Evolutionary conservation across 2,888 invertebrate genomes (phyloP), one percentile per base, ranked within the genome.

Genomic region (Tenthredo amoena): DNA sequence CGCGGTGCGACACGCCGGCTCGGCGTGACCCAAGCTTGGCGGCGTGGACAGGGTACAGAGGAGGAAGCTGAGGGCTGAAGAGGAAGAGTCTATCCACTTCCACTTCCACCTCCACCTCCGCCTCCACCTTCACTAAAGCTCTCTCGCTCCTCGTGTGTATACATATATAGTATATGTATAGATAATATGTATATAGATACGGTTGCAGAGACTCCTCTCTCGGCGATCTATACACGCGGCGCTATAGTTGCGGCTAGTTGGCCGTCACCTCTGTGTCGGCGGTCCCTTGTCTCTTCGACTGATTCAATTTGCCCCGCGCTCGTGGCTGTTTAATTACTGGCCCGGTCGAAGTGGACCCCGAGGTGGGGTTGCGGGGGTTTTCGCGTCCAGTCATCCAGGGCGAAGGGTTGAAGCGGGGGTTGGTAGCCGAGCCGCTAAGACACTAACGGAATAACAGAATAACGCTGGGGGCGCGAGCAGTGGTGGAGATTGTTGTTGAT

Each of bases 271-370:
- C 92, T 92, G 92, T 90, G 92, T 92, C 92, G 90, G 91, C 91
- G 92, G 89, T 92, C 92, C 93, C 93, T 93, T 92, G 92, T 93
- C 93, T 93, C 92, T 92, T 91, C 89, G 92, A 93, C 93, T 93
- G 93, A 93, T 93, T 93, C 93, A 93, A 93, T 93, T 93, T 93
- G 92, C 91, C 90, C 91, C 91, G 91, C 91, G 91, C 91, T 92
- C 92, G 92, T 92, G 92, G 93, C 92, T 93, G 93, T 93, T 93
- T 93, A 93, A 93, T 93, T 93, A 93, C 93, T 91, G 92, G 90
- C 88, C 90, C 90, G 83, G 81, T 89, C 91, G 91, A 90, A 92
- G 92, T 92, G 93, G 92, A 92, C 91, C 89, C 81, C 65, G 58
- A 62, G 37, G 65, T 65, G 68, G 65, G 68, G 88, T 89, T 89